These are phyloP conservation scores for Diabrotica virgifera DNA, from an alignment of 1,140 invertebrate species.

Conservation along the genomic window DNA sequence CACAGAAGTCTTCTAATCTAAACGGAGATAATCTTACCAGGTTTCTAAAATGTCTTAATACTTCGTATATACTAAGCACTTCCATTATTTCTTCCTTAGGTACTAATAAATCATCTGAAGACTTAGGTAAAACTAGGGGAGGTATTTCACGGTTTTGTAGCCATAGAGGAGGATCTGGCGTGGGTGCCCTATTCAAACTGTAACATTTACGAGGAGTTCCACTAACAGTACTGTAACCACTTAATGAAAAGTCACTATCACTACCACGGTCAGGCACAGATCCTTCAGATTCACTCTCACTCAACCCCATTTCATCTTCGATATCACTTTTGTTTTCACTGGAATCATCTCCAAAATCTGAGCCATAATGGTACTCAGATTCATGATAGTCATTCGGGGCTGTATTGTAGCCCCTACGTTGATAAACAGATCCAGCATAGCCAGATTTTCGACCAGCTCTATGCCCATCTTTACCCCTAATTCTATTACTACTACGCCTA, in stretches of 20 bases:
- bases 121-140: constrained; percentile 72
- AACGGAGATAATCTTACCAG: constrained; percentile 90
- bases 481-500: constrained; percentile 60
- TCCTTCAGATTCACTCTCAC: constrained; percentile 64
- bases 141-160: constrained; percentile 78
- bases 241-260: constrained; percentile 81
- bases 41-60: constrained; percentile 85
- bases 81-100: constrained; percentile 75
- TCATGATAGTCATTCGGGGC: constrained; percentile 71
- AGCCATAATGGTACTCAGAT: constrained; percentile 87
- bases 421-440: constrained; percentile 57
- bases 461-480: constrained; percentile 56
- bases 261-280: constrained; percentile 67
- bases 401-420: constrained; percentile 69
- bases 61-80: constrained; percentile 87
- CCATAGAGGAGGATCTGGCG: constrained; percentile 86
- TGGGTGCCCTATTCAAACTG: constrained; percentile 62
- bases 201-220: constrained; percentile 59
- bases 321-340: constrained; percentile 73
- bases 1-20: constrained; percentile 94
- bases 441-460: constrained; percentile 59
- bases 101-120: constrained; percentile 87
- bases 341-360: constrained; percentile 82
- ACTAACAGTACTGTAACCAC: constrained; percentile 70
- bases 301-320: constrained; percentile 66